Base-by-base conservation (phyloP, 2,113 vertebrate species). In the Syngnathus floridae region DNA sequence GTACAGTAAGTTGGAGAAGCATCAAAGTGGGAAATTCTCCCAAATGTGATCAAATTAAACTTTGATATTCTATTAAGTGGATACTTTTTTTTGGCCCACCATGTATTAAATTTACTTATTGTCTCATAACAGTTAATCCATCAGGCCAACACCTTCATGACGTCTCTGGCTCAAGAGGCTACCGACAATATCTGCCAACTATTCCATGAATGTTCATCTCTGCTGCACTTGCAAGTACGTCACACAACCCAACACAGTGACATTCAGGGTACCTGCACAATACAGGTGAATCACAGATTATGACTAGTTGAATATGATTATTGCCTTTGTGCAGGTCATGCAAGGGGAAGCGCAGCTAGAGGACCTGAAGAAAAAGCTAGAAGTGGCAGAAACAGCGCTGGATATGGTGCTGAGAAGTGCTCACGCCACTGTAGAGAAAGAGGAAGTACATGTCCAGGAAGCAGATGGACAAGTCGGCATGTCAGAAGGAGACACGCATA, bases 131-230 rank as follows among this genome's bases (percentile, higher is more conserved):
- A 89, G 87, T 66, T 83, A 79, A 65, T 78, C 65, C 82, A 82
- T 37, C 82, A 83, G 31, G 35, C 89, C 51, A 78, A 56, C 26
- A 61, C 77, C 63, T 77, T 89, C 67, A 73, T 90, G 78, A 69
- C 76, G 35, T 75, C 68, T 67, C 69, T 87, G 70, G 88, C 88
- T 55, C 84, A 66, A 26, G 88, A 88, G 45, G 86, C 87, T 0
- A 79, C 82, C 43, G 75, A 83, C 67, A 88, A 88, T 74, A 81
- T 91, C 74, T 87, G 84, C 52, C 77, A 78, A 56, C 80, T 90
- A 7, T 87, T 87, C 66, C 62, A 62, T 0, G 75, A 90, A 8
- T 78, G 72, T 65, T 87, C 84, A 0, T 80, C 83, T 14, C 37
- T 72, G 69, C 77, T 88, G 67, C 82, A 19, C 56, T 60, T 79